Base-by-base conservation (phyloP, 2,888 invertebrate species). In the Blastobasis adustella region DNA sequence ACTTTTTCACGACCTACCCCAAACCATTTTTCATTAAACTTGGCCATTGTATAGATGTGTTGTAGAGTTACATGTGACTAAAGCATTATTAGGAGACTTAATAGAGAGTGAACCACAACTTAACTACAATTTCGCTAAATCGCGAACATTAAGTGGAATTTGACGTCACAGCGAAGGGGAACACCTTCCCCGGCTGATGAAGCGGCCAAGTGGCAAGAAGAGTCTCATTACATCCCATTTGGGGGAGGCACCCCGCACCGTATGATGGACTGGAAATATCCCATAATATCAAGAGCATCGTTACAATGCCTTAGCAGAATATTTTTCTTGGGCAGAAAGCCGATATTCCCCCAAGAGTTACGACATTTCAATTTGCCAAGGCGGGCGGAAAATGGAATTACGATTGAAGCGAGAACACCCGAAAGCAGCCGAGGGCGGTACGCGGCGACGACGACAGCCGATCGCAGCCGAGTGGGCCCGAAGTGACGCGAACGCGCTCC, bases 351-450 rank as follows among this genome's bases (percentile, higher is more conserved):
- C 82, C 76, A 87, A 88, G 89, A 89, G 86, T 88, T 88, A 89
- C 89, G 88, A 88, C 89, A 88, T 89, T 89, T 89, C 89, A 89
- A 89, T 89, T 89, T 89, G 89, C 89, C 85, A 89, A 88, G 88
- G 89, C 89, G 88, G 86, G 87, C 87, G 88, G 89, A 89, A 89
- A 89, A 89, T 88, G 87, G 87, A 87, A 89, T 89, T 87, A 87
- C 88, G 87, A 87, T 89, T 89, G 84, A 76, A 87, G 86, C 83
- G 86, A 83, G 83, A 80, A 73, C 69, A 67, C 71, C 76, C 70
- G 77, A 82, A 69, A 61, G 73, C 75, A 73, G 76, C 69, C 75
- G 75, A 73, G 62, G 67, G 66, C 63, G 62, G 68, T 72, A 63
- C 70, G 58, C 65, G 51, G 42, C 23, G 23, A 23, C 23, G 23